These are phyloP conservation scores for Anableps anableps DNA, from an alignment of 2,797 vertebrate species.

Conservation along the genomic window DNA sequence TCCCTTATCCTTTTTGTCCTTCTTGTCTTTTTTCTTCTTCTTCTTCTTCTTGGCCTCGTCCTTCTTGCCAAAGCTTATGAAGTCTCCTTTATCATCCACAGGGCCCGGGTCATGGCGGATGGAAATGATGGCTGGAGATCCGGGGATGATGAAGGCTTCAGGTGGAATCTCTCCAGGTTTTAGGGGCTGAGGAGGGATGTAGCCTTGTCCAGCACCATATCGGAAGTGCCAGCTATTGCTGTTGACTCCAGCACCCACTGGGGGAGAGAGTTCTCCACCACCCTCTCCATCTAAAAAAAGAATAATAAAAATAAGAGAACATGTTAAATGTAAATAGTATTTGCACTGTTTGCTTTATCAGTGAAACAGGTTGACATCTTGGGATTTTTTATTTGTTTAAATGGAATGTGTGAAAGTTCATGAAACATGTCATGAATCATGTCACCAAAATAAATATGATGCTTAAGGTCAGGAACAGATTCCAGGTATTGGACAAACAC, in stretches of 20 bases:
- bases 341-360: not conserved
- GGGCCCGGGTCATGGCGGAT: constrained; percentile 93
- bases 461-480: not conserved
- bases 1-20: constrained; percentile 97
- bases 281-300: constrained; percentile 89
- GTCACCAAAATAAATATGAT: not conserved
- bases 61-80: constrained; percentile 99
- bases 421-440: not conserved
- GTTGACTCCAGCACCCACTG: constrained; percentile 96
- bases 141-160: constrained; percentile 99
- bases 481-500: not conserved
- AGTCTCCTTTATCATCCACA: constrained; percentile 96
- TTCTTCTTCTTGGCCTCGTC: constrained; percentile 99
- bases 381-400: not conserved
- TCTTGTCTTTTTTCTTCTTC: constrained; percentile 99
- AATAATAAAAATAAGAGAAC: constrained; percentile 11
- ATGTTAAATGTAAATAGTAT: constrained; percentile 5
- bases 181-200: constrained; percentile 87
- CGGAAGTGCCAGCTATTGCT: constrained; percentile 99
- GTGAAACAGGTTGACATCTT: not conserved
- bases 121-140: constrained; percentile 99
- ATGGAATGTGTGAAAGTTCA: not conserved
- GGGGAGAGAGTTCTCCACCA: constrained; percentile 94
- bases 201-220: constrained; percentile 88
- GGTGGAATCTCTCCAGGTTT: constrained; percentile 96